Conservation (phyloP, 2,113 vertebrate species). For the Andinoacara biseriatus region DNA sequence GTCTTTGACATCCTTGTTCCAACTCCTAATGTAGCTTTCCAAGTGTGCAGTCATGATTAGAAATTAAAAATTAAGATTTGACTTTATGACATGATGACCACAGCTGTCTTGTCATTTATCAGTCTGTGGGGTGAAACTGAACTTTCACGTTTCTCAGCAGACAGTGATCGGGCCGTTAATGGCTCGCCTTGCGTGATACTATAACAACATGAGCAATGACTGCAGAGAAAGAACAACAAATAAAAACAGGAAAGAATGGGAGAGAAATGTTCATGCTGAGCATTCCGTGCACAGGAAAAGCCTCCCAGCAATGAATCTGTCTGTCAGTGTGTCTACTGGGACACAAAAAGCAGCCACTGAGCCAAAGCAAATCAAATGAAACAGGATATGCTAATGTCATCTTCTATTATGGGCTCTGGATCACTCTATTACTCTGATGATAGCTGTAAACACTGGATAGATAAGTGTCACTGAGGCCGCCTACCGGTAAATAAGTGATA, state of each 20-base stretch:
- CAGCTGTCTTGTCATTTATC: background rate
- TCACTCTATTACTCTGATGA: conserved; percentile 27
- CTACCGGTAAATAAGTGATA: background rate
- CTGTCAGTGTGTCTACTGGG: conserved; percentile 8
- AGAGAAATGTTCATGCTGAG: background rate
- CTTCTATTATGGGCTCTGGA: conserved; percentile 9
- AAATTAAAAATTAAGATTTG: conserved; percentile 4
- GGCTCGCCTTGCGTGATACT: background rate
- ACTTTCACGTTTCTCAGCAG: background rate
- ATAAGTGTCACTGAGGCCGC: background rate
- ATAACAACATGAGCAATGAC: background rate
- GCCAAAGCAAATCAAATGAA: conserved; percentile 28
- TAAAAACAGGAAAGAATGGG: background rate
- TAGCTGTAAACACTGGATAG: background rate
- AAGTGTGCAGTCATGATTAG: background rate
- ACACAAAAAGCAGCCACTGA: conserved; percentile 22
- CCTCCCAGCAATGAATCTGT: background rate
- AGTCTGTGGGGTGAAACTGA: background rate
- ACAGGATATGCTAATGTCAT: conserved; percentile 32
- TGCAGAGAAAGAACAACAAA: background rate
- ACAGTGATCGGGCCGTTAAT: background rate
- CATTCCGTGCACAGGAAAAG: conserved; percentile 1
- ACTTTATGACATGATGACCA: background rate
- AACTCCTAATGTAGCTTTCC: background rate
- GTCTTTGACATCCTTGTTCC: background rate